These are phyloP conservation scores for Meteorus sp. DNA, from an alignment of 1,140 invertebrate species.

Conservation along the genomic window DNA sequence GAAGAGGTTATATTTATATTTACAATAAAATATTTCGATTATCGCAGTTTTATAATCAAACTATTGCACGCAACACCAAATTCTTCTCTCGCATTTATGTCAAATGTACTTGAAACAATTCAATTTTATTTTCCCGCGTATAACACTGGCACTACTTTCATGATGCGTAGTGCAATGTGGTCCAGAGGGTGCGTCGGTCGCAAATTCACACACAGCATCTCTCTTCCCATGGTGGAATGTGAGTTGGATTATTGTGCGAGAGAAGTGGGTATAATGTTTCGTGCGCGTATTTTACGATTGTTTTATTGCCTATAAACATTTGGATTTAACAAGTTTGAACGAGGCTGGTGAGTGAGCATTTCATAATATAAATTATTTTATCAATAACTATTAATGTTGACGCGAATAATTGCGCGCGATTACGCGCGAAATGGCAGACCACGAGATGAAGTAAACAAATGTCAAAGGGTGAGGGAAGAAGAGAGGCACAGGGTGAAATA, in stretches of 20 bases:
- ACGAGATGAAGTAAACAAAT: background rate
- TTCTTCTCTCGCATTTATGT: background rate
- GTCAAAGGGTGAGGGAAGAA: background rate
- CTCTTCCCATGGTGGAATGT: background rate
- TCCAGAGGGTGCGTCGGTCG: background rate
- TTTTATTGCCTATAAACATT: background rate
- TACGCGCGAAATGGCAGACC: background rate
- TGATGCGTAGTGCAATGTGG: background rate
- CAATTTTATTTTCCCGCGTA: too few relatives aligned
- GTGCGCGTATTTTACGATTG: conserved; percentile 2
- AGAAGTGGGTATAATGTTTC: conserved; percentile 2
- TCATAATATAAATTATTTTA: background rate
- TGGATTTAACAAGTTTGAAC: background rate
- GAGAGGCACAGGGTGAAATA: too few relatives aligned
- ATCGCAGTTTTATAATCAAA: too few relatives aligned
- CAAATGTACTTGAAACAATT: background rate
- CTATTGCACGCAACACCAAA: too few relatives aligned
- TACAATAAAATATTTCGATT: too few relatives aligned
- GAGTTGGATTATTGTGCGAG: background rate
- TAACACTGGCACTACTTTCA: background rate
- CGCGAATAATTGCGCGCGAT: background rate
- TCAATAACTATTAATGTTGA: background rate
- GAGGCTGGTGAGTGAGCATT: background rate
- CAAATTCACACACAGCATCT: too few relatives aligned
- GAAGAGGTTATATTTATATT: too few relatives aligned